Percentiles rank a stretch among this genome's conserved stretches.
Conservation (phyloP, 2,797 vertebrate genomes). For the Melanotaenia boesemani region DNA sequence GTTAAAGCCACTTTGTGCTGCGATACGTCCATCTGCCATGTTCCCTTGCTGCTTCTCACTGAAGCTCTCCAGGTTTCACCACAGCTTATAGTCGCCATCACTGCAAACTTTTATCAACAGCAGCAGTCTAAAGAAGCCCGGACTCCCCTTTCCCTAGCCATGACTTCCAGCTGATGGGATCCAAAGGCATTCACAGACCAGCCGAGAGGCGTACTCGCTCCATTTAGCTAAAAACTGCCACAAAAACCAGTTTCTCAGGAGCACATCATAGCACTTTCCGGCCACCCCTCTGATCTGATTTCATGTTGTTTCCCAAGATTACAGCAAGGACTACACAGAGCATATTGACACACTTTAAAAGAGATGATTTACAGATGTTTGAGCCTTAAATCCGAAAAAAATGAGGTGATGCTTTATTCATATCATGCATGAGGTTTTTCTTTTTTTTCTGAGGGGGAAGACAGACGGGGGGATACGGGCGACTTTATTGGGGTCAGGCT, state of each 20-base stretch:
- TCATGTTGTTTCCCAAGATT: conserved; percentile 36
- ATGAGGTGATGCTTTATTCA: conserved; percentile 27
- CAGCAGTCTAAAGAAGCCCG: neutral
- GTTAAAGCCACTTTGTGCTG: conserved; percentile 58
- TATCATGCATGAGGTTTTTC: conserved; percentile 16
- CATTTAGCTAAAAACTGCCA: too few relatives aligned
- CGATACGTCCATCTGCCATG: conserved; percentile 72
- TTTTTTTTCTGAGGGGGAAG: neutral
- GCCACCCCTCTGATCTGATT: conserved; percentile 26
- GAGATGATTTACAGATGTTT: conserved; percentile 40
- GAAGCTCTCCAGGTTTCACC: conserved; percentile 51
- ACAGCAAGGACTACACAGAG: conserved; percentile 16
- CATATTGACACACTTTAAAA: conserved; percentile 55
- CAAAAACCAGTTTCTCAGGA: neutral
- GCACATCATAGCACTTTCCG: conserved; percentile 3
- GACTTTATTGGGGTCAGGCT: conserved; percentile 35
- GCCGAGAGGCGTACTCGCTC: too few relatives aligned
- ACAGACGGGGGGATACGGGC: accelerated
- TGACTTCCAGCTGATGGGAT: neutral
- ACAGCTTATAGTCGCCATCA: conserved; percentile 7
- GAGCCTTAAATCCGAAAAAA: conserved; percentile 35
- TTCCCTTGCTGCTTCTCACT: conserved; percentile 57
- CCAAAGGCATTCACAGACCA: neutral
- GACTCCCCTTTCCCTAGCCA: too few relatives aligned
- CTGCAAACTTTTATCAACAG: conserved; percentile 10